Evolutionary conservation across 2,113 vertebrate genomes (phyloP).

Genomic region (Entomyzon cyanotis): DNA sequence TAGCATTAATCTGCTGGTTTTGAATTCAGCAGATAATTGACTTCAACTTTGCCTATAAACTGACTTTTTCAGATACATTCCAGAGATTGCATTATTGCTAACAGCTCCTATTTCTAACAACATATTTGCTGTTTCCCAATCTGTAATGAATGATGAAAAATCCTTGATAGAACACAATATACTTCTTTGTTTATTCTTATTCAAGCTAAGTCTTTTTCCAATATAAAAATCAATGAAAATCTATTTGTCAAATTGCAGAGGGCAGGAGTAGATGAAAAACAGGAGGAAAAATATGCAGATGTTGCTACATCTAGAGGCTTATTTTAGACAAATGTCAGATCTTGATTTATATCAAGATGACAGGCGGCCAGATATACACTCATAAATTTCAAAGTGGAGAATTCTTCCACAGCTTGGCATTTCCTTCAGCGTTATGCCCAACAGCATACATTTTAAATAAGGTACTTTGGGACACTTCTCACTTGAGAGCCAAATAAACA

Average conservation of each 20-base stretch:
- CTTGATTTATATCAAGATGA: constrained; percentile 11
- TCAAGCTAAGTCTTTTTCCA: neutral
- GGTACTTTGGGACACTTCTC: neutral
- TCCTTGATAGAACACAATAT: neutral
- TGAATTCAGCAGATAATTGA: neutral
- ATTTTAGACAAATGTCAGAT: neutral
- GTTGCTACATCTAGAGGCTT: neutral
- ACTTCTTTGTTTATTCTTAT: neutral
- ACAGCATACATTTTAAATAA: neutral
- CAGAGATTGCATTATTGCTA: neutral
- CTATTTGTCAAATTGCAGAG: neutral
- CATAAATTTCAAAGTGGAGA: neutral
- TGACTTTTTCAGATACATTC: neutral
- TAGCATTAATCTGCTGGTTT: neutral
- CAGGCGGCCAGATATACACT: neutral
- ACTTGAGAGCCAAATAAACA: neutral
- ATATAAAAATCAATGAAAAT: neutral
- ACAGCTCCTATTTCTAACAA: neutral
- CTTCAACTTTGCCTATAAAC: neutral
- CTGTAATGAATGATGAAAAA: neutral
- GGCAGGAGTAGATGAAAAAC: neutral
- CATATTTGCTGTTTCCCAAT: neutral
- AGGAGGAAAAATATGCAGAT: neutral
- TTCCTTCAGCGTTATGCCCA: neutral
- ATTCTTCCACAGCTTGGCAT: neutral